Percentiles rank a stretch among this genome's conserved stretches.
phyloP scores from a whole-genome alignment of 2,113 vertebrate species.

The Colaptes auratus region DNA sequence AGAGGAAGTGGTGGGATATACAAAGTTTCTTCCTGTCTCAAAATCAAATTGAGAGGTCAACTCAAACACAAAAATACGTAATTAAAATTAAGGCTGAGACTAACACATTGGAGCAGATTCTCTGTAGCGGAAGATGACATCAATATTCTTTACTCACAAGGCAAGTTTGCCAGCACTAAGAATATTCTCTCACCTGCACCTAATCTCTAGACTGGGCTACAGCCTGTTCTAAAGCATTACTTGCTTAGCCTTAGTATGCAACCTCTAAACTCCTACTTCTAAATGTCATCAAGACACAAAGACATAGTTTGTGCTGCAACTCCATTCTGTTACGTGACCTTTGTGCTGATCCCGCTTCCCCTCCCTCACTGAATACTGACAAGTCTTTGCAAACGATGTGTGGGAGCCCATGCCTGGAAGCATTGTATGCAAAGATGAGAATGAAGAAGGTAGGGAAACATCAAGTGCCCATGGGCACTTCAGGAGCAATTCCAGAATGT shows the following conservation, averaged over 20 bases:
- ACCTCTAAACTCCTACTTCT: not conserved
- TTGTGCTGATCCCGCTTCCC: not conserved
- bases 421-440: not conserved
- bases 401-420: not conserved
- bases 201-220: not conserved
- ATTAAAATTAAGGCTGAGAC: conserved; percentile 18
- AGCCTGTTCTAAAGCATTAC: not conserved
- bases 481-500: not conserved
- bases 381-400: not conserved
- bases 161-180: not conserved
- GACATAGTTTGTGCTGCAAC: not conserved
- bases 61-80: not conserved
- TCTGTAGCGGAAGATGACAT: conserved; percentile 15
- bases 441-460: not conserved
- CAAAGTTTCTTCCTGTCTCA: conserved; percentile 28
- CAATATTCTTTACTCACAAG: not conserved
- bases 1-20: conserved; percentile 36
- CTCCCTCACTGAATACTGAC: not conserved
- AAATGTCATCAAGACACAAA: not conserved
- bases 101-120: conserved; percentile 18
- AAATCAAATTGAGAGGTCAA: conserved; percentile 48
- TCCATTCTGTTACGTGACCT: fast-evolving
- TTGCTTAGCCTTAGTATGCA: not conserved
- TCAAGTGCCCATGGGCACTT: not conserved
- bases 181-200: not conserved